Evolutionary conservation across 2,113 vertebrate genomes (phyloP).

Genomic region (Istiophorus platypterus): DNA sequence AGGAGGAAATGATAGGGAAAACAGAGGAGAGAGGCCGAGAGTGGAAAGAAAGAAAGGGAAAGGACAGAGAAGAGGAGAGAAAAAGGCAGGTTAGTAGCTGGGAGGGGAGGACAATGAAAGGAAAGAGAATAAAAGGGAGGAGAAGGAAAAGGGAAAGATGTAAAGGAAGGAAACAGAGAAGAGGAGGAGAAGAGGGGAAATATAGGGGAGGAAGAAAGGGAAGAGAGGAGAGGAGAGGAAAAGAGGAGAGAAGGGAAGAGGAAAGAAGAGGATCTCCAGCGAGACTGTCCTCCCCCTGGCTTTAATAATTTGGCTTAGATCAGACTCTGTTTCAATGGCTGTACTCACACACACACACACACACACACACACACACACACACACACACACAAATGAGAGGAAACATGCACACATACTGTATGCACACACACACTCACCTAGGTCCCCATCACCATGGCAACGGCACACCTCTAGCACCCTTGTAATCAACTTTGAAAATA

Average conservation of each 20-base stretch:
- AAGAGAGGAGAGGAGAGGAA: neutral
- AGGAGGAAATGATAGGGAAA: neutral
- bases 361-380: neutral
- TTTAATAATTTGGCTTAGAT: slow-evolving; percentile 39
- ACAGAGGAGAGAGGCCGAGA: neutral
- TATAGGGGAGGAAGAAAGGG: too few relatives aligned
- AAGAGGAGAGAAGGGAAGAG: neutral
- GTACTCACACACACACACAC: neutral
- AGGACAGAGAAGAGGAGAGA: neutral
- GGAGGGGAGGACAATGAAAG: neutral
- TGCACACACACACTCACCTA: slow-evolving; percentile 22
- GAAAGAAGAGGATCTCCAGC: too few relatives aligned
- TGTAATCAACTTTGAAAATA: slow-evolving; percentile 71
- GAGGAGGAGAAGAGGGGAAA: too few relatives aligned
- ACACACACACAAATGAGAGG: neutral
- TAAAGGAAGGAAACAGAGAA: neutral
- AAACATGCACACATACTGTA: neutral
- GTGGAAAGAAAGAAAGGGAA: neutral
- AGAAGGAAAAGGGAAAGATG: neutral
- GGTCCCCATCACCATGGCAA: slow-evolving; percentile 61
- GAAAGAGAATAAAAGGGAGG: too few relatives aligned
- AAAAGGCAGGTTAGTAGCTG: neutral
- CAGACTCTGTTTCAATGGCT: slow-evolving; percentile 36
- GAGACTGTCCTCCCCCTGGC: neutral
- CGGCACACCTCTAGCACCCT: slow-evolving; percentile 56